Base-by-base conservation (phyloP, 1,140 invertebrate genomes). In the Campoletis sonorensis region DNA sequence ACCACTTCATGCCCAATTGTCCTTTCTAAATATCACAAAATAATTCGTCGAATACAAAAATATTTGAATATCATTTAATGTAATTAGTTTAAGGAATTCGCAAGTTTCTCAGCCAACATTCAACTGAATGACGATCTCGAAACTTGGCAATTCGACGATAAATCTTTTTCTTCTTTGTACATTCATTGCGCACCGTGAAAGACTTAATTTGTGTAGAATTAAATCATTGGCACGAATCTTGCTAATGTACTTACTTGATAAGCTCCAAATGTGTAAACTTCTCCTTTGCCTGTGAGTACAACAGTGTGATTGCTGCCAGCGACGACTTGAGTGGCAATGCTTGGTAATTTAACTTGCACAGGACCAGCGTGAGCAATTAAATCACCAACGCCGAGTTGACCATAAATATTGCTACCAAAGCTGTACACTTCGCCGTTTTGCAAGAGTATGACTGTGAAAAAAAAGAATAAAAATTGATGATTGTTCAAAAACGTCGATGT, bases 301-400 rank as follows among this genome's bases (percentile, higher is more conserved):
- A 97, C 97, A 4, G 98, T 97, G 89, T 99, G 98, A 92, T 99
- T 98, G 87, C 97, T 98, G 4, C 98, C 98, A 79, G 98, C 97
- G 7, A 97, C 97, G 23, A 99, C 94, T 86, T 97, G 96, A 1
- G 93, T 93, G 3, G 94, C 94, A 13, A 93, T 92, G 49, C 93
- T 93, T 2, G 95, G 94, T 33, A 98, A 92, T 86, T 95, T 95
- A 0, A 99, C 95, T 79, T 95, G 93, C 54, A 96, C 94, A 0
- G 97, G 95, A 0, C 94, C 94, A 75, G 95, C 96, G 81, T 97
- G 95, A 2, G 94, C 93, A 45, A 94, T 91, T 5, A 96, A 93
- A 91, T 99, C 97, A 0, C 98, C 97, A 37, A 96, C 95, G 27
- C 98, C 98, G 23, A 99, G 92, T 89, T 99, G 98, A 0, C 98